Evolutionary conservation across 2,113 vertebrate genomes (phyloP).

Genomic region (Rhodinocichla rosea): DNA sequence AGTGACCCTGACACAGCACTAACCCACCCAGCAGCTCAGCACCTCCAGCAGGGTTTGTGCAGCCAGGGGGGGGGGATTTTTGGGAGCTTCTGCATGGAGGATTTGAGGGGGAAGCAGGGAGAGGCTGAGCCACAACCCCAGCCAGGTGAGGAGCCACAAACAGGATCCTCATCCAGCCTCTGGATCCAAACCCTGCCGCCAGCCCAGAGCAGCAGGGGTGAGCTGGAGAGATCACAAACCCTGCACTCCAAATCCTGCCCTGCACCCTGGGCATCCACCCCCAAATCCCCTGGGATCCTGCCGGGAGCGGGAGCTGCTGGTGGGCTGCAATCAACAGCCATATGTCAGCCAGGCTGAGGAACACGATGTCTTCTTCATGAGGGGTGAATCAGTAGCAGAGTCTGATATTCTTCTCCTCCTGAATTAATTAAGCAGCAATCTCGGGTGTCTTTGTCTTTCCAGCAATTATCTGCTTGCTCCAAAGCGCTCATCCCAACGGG

Average conservation of each 20-base stretch:
- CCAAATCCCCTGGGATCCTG: background rate
- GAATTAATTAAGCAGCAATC: conserved; percentile 57
- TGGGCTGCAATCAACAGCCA: conserved; percentile 54
- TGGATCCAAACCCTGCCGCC: background rate
- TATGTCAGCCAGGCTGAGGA: conserved; percentile 40
- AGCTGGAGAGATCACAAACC: background rate
- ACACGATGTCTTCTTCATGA: background rate
- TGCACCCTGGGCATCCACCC: background rate
- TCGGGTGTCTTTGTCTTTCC: conserved; percentile 6
- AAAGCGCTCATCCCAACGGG: background rate
- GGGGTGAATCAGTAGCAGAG: conserved; percentile 45
- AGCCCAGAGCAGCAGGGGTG: rapidly evolving
- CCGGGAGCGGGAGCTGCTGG: conserved; percentile 16
- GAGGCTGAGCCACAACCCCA: background rate
- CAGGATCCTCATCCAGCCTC: background rate
- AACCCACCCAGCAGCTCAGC: background rate
- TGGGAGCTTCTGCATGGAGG: background rate
- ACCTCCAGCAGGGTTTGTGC: background rate
- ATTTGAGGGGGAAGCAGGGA: background rate
- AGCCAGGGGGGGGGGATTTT: background rate
- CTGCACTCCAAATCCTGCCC: background rate
- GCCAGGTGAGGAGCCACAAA: background rate
- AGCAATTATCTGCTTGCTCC: conserved; percentile 36
- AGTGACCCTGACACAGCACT: rapidly evolving
- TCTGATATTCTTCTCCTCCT: conserved; percentile 31